A percentile compares a stretch with the other conserved stretches of the same genome.
Conservation (phyloP, 2,888 invertebrate genomes). For the Nemurella pictetii region DNA sequence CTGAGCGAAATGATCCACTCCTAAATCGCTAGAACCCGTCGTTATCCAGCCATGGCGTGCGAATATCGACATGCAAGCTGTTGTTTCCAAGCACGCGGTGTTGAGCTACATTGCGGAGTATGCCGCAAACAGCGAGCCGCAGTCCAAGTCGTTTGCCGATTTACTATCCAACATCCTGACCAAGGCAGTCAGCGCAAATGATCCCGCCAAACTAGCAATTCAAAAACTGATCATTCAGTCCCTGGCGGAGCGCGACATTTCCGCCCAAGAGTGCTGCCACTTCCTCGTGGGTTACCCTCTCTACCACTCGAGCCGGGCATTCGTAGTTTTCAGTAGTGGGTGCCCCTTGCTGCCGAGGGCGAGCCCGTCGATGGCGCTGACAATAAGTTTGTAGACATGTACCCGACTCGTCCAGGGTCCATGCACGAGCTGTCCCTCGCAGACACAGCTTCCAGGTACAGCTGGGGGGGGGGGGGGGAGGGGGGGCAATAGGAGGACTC, state of each 20-base stretch:
- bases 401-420: background rate
- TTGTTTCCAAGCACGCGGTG: slow-evolving; percentile 19
- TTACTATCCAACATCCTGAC: background rate
- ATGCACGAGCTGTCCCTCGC: background rate
- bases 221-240: slow-evolving; percentile 33
- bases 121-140: slow-evolving; percentile 33
- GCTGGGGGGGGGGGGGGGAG: background rate
- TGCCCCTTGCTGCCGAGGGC: background rate
- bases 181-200: background rate
- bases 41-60: background rate
- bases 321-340: background rate
- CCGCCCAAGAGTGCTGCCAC: slow-evolving; percentile 37
- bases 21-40: slow-evolving; percentile 31
- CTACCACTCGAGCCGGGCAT: background rate
- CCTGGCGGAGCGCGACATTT: slow-evolving; percentile 37
- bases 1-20: slow-evolving; percentile 32
- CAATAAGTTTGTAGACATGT: background rate
- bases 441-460: background rate
- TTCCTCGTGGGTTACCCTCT: slow-evolving; percentile 31
- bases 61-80: background rate
- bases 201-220: no score
- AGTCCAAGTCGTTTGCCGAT: no score
- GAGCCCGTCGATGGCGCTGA: background rate
- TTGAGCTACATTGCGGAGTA: slow-evolving; percentile 38
- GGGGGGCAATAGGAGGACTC: background rate